These are phyloP conservation scores for Enteromius anoplus DNA, from an alignment of 2,797 vertebrate species.

Conservation along the genomic window DNA sequence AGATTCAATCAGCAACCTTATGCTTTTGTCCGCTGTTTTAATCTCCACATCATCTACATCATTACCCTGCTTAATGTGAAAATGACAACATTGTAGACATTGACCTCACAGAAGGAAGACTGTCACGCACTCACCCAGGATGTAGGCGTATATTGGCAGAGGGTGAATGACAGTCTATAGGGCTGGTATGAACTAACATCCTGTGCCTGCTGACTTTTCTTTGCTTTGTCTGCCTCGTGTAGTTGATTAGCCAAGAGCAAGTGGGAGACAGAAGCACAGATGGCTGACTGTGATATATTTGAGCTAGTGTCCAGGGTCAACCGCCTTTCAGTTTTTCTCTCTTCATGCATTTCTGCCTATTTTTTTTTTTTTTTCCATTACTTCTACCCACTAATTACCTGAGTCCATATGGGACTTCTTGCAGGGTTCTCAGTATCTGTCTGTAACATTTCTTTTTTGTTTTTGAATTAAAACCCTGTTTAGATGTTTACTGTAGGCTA, in stretches of 20 bases:
- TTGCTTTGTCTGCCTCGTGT: slow-evolving; percentile 30
- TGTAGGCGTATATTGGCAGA: not conserved
- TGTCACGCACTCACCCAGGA: not conserved
- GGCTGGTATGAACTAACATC: slow-evolving; percentile 7
- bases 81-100: not conserved
- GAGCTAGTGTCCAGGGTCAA: slow-evolving; percentile 29
- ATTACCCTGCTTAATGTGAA: not conserved
- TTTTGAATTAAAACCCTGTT: not conserved
- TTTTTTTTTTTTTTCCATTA: no score
- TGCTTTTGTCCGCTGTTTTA: not conserved
- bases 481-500: not conserved
- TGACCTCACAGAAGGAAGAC: not conserved
- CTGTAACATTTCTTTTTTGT: not conserved
- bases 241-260: slow-evolving; percentile 9
- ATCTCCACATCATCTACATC: not conserved
- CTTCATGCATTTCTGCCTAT: slow-evolving; percentile 11
- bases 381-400: not conserved
- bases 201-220: slow-evolving; percentile 17
- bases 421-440: not conserved
- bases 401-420: not conserved
- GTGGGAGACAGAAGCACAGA: slow-evolving; percentile 19
- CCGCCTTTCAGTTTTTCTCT: slow-evolving; percentile 19
- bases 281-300: slow-evolving; percentile 36
- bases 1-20: not conserved
- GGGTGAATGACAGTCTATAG: not conserved